A percentile compares a stretch with the other conserved stretches of the same genome.
These are phyloP conservation scores for Chrysolina oricalcia DNA, from an alignment of 2,888 invertebrate genomes.

Conservation along the genomic window DNA sequence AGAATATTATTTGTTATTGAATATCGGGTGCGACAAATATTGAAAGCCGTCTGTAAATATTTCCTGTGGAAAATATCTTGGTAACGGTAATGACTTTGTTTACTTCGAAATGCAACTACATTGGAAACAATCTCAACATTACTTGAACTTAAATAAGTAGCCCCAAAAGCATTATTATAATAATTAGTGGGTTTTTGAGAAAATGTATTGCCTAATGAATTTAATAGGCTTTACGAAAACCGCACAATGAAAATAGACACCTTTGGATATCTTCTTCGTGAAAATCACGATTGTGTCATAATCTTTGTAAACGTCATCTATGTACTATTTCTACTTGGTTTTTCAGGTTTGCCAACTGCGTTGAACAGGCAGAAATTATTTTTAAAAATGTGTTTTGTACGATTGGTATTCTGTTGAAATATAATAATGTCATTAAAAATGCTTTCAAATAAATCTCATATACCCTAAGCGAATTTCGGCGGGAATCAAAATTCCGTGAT, in stretches of 20 bases:
- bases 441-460: neutral
- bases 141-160: too few species aligned
- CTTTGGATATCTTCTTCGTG: neutral
- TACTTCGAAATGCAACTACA: too few species aligned
- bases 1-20: too few species aligned
- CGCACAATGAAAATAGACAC: neutral
- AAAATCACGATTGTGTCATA: neutral
- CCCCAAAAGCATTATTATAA: too few species aligned
- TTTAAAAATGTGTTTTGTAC: neutral
- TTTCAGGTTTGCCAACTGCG: conserved; percentile 1
- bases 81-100: too few species aligned
- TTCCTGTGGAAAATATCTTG: too few species aligned
- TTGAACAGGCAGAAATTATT: neutral
- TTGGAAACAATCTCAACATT: too few species aligned
- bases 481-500: neutral
- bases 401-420: neutral
- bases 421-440: neutral
- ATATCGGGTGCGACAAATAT: too few species aligned
- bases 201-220: too few species aligned
- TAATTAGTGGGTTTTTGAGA: too few species aligned
- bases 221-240: too few species aligned
- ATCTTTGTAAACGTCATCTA: neutral
- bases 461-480: neutral
- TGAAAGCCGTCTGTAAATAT: too few species aligned
- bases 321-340: neutral